phyloP scores from a whole-genome alignment of 2,797 vertebrate genomes.

The Myotis findleyi region DNA sequence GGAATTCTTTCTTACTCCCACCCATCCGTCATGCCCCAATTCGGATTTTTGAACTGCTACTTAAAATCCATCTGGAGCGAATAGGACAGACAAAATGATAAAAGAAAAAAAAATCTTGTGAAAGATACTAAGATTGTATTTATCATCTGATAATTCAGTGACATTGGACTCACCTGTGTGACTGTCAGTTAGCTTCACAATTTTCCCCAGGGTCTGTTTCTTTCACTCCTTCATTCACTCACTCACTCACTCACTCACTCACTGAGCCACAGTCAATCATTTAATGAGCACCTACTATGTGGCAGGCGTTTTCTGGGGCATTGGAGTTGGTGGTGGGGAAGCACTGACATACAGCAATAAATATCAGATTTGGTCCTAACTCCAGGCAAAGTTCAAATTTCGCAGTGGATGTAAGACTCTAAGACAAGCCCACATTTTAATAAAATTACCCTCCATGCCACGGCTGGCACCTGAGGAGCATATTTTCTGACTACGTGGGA shows the following conservation, averaged over 20 bases:
- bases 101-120: background rate
- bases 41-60: background rate
- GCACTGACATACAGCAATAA: background rate
- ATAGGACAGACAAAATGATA: background rate
- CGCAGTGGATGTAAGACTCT: background rate
- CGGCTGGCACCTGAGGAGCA: accelerated
- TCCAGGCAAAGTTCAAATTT: background rate
- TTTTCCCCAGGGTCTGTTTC: background rate
- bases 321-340: background rate
- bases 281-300: background rate
- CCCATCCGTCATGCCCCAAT: background rate
- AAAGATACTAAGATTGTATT: background rate
- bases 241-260: too few species aligned
- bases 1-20: background rate
- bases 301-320: background rate
- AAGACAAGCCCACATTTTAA: background rate
- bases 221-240: background rate
- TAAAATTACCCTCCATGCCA: background rate
- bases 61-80: background rate
- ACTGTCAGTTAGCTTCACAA: background rate
- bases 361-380: background rate
- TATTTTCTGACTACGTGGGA: background rate
- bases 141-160: background rate
- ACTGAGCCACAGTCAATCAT: too few species aligned
- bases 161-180: background rate